Percentiles rank a stretch among this genome's conserved stretches.
phyloP scores from a whole-genome alignment of 53 echinoderm and acorn worm species.

The Arbacia lixula region DNA sequence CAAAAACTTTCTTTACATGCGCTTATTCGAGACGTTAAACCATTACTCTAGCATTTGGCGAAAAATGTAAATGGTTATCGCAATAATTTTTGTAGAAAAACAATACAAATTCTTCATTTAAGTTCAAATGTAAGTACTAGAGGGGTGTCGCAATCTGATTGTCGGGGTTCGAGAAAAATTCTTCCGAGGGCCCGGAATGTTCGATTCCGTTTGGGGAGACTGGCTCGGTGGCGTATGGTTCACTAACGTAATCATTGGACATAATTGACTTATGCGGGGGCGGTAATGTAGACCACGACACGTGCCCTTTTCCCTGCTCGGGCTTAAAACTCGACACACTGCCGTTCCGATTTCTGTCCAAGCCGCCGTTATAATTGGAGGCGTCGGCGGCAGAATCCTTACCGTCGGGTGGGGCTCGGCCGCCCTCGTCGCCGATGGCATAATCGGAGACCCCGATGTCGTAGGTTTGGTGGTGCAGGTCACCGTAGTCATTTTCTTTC shows the following conservation, averaged over 20 bases:
- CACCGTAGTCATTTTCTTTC: constrained; percentile 40
- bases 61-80: too few relatives aligned
- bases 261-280: not conserved
- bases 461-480: constrained; percentile 4
- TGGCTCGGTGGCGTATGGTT: not conserved
- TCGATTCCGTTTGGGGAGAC: too few relatives aligned
- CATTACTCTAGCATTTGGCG: too few relatives aligned
- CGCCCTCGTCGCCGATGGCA: not conserved
- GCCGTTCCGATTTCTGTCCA: constrained; percentile 16
- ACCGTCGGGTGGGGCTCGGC: not conserved
- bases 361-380: not conserved
- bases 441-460: constrained; percentile 27
- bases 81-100: too few relatives aligned
- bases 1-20: too few relatives aligned
- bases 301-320: not conserved
- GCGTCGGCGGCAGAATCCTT: constrained; percentile 3
- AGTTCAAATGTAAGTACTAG: not conserved
- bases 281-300: constrained; percentile 1
- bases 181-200: not conserved
- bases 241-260: not conserved
- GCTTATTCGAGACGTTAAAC: too few relatives aligned
- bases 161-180: constrained; percentile 4
- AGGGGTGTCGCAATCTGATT: constrained; percentile 27
- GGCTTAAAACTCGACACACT: constrained; percentile 32
- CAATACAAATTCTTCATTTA: not conserved